Evolutionary conservation across 2,113 vertebrate species (phyloP).

Genomic region (Hirundichthys speculiger): DNA sequence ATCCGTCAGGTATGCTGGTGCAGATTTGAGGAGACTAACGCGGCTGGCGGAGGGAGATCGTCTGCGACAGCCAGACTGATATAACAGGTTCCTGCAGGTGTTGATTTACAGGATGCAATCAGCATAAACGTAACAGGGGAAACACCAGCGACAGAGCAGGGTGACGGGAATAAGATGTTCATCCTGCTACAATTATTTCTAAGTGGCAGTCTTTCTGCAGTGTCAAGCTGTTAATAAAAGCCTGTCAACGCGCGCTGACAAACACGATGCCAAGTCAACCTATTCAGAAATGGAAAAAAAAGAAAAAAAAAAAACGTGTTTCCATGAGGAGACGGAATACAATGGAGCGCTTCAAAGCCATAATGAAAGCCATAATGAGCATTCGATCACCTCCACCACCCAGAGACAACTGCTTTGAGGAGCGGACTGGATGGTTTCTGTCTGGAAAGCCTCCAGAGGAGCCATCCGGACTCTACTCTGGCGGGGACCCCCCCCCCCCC

Average conservation of each 20-base stretch:
- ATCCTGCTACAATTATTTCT: too few relatives aligned
- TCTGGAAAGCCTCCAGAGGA: too few relatives aligned
- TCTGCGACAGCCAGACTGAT: too few relatives aligned
- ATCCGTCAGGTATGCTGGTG: not conserved
- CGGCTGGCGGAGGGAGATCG: not conserved
- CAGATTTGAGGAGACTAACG: not conserved
- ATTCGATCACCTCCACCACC: not conserved
- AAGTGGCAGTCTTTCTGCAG: not conserved
- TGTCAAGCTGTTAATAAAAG: not conserved
- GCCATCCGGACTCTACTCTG: too few relatives aligned
- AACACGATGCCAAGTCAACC: not conserved
- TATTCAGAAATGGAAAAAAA: constrained; percentile 23
- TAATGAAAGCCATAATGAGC: too few relatives aligned
- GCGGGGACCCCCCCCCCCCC: too few relatives aligned
- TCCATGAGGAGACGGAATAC: not conserved
- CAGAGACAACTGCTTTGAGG: not conserved
- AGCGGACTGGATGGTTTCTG: too few relatives aligned
- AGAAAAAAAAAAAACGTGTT: not conserved
- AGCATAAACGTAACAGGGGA: too few relatives aligned
- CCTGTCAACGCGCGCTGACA: not conserved
- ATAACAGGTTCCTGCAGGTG: too few relatives aligned
- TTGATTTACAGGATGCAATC: too few relatives aligned
- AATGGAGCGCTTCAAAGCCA: not conserved
- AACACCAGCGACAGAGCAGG: too few relatives aligned
- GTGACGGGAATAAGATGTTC: too few relatives aligned